A percentile compares a stretch with the other conserved stretches of the same genome.
These are phyloP conservation scores for Gallinago media DNA, from an alignment of 2,113 vertebrate species.

Conservation along the genomic window DNA sequence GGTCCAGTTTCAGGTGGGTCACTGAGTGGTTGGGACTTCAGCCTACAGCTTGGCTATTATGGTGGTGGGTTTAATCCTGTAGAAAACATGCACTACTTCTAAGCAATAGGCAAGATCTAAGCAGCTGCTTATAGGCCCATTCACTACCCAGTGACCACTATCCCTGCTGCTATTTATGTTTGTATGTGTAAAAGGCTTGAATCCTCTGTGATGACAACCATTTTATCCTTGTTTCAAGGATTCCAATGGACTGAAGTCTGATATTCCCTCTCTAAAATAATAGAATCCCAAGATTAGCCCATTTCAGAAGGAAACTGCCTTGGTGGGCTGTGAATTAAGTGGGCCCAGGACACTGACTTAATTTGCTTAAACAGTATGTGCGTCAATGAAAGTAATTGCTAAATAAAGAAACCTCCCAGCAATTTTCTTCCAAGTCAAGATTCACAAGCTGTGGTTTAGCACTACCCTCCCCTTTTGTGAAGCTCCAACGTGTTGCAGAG, in stretches of 20 bases:
- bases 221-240: background rate
- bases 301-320: constrained; percentile 9
- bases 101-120: background rate
- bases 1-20: background rate
- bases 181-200: background rate
- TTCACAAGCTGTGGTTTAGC: constrained; percentile 37
- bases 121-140: background rate
- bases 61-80: background rate
- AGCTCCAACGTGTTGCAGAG: background rate
- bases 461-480: background rate
- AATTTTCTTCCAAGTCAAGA: constrained; percentile 34
- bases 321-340: constrained; percentile 19
- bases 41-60: background rate
- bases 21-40: background rate
- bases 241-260: background rate
- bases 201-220: background rate
- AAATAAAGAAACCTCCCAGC: constrained; percentile 50
- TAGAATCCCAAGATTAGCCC: background rate
- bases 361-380: constrained; percentile 29
- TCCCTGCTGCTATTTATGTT: background rate
- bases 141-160: background rate
- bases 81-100: background rate
- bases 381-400: constrained; percentile 47
- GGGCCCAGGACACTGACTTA: constrained; percentile 11
- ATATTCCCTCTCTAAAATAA: background rate